Evolutionary conservation across 2,888 invertebrate genomes (phyloP), one percentile per base, ranked within the genome.

Genomic region (Machimus atricapillus): DNA sequence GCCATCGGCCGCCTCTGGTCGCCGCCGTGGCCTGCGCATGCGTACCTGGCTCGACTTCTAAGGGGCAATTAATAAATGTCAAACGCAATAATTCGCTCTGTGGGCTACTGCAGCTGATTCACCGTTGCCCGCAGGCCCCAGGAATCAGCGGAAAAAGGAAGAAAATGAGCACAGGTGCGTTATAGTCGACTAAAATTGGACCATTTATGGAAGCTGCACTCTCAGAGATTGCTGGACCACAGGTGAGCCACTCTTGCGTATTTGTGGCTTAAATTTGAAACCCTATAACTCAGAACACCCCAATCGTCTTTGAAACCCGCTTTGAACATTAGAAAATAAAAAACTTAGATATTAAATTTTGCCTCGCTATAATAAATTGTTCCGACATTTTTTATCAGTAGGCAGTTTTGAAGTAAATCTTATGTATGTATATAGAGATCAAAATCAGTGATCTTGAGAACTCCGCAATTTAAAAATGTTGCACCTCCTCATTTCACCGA

Each of bases 61-160:
- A 85, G 81, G 52, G 87, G 87, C 88, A 88, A 88, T 88, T 88
- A 88, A 88, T 88, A 88, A 88, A 87, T 87, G 88, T 88, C 88
- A 87, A 88, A 88, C 27, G 34, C 34, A 34, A 52, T 88, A 87
- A 88, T 87, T 88, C 87, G 88, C 86, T 88, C 86, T 86, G 87
- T 82, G 76, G 73, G 81, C 78, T 52, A 66, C 74, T 78, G 86
- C 85, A 76, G 46, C 78, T 77, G 76, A 52, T 14, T 73, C n/a
- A 56, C 34, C 66, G 34, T 73, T 58, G 79, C 79, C 43, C 66
- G 31, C 52, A 7, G n/a, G 19, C 43, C 66, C n/a, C 52, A 23
- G 31, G 19, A 52, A 79, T 79, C 52, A n/a, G 27, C 4, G 78
- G 52, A 56, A 78, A 78, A 27, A 52, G 46, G 43, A 2, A 79